Conservation (phyloP, 2,797 vertebrate genomes). For the Periparus ater region DNA sequence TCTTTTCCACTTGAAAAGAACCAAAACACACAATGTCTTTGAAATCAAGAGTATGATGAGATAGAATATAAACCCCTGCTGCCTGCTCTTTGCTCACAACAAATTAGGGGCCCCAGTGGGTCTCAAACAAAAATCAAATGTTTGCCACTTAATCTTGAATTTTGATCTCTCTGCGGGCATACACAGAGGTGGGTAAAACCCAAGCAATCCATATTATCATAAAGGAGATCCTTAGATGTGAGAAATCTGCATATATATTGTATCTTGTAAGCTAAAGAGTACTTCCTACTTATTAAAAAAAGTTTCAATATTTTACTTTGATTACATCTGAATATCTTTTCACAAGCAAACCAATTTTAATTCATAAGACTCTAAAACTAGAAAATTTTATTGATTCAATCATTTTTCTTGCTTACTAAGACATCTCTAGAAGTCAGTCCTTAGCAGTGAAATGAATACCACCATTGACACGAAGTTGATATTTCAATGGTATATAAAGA, state of each 20-base stretch:
- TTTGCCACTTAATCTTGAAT: not conserved
- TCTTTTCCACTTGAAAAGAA: not conserved
- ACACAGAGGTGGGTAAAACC: not conserved
- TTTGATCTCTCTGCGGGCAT: not conserved
- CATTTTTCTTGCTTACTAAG: not conserved
- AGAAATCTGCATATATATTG: not conserved
- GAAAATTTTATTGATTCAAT: not conserved
- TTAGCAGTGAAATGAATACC: not conserved
- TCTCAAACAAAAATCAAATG: not conserved
- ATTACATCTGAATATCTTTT: not conserved
- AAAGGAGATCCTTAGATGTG: not conserved
- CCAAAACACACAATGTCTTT: not conserved
- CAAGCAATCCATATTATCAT: not conserved
- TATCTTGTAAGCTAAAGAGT: not conserved
- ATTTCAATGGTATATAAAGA: not conserved
- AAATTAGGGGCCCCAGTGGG: fast-evolving
- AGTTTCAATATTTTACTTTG: not conserved
- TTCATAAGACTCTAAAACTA: not conserved
- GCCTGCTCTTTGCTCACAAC: not conserved
- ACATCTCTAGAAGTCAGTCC: not conserved
- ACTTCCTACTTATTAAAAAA: not conserved
- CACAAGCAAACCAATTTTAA: not conserved
- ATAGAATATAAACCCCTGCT: not conserved
- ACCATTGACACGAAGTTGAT: not conserved
- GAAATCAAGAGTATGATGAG: not conserved